Evolutionary conservation across 2,797 vertebrate genomes (phyloP), one percentile per base, ranked within the genome.

Genomic region (Antrozous pallidus): DNA sequence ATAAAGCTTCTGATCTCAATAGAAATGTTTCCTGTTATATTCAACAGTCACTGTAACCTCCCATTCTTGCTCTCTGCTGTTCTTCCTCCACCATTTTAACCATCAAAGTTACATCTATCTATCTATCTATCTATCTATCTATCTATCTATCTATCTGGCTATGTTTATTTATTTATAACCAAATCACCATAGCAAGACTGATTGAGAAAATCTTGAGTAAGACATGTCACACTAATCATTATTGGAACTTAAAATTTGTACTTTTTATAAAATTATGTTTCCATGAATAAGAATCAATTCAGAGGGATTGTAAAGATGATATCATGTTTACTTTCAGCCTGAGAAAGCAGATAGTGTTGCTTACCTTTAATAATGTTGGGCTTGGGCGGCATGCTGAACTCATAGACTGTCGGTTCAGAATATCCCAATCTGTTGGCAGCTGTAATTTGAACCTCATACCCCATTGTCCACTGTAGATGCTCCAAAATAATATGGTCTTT

Each of bases 371-470:
- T 99, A 95, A 98, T 98, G 97, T 99, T 99, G 20, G 99, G 99
- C 87, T 99, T 99, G 97, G 99, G 99, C 9, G 99, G 99, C 99
- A 99, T 99, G 98, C 98, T 99, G 98, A 99, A 99, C 97, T 99
- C 99, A 94, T 99, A 99, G 94, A 99, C 98, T 80, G 99, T 99
- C n/a, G 99, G 99, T 97, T 99, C 99, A 28, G 99, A 99, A 95
- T 99, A 98, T 92, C 99, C 99, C 97, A 99, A 98, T 96, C 99
- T 98, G 90, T 99, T 99, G 84, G 99, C 99, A 61, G 99, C 99
- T 69, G 99, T 99, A 97, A 99, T 99, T 97, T 99, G 99, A 88
- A 99, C 99, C 97, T 99, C 99, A 0, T 99, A 99, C 78, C 98
- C 99, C 70, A 99, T 99, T 97, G 99, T 99, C 99, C 99, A 99